Evolutionary conservation across 2,797 vertebrate species (phyloP), one percentile per base, ranked within the genome.

Genomic region (Acipenser oxyrinchus): DNA sequence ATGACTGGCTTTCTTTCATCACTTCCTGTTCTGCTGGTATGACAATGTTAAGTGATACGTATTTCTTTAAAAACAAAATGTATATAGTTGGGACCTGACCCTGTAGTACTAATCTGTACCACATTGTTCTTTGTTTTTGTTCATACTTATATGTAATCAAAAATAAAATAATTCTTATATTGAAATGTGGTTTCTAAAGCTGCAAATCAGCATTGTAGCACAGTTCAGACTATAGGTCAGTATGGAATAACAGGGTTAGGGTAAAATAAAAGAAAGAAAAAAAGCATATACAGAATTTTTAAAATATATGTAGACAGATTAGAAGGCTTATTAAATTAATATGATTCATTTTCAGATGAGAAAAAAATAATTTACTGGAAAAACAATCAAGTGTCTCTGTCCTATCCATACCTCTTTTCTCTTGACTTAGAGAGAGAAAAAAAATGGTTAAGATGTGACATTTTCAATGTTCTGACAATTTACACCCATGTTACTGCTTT

Each of bases 71-170:
- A 37, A 37, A 37, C 5, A 37, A 37, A 37, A 37, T 37, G 37
- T 37, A 37, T 4, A 4, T 37, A 37, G 37, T 5, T 37, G 37
- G 37, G 37, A 5, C 37, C 37, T 5, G 37, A 37, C 37, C 37
- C 37, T 37, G 37, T 37, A 37, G 37, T 5, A 37, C 37, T 37
- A 37, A 37, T 37, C 13, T 74, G 76, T 78, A 74, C 79, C 18
- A 18, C 18, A 18, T 18, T 84, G 80, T 79, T 78, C 74, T 70
- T 73, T 68, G 72, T 69, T 80, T 79, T 81, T n/a, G n/a, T n/a
- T 84, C 65, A 78, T 85, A 37, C 37, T 37, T 37, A 5, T 37
- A 37, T 37, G 37, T 37, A 37, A 4, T 70, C 77, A 71, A 78
- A 78, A 80, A 77, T 80, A 81, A 79, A 78, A 73, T 13, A 60